A percentile compares a stretch with the other conserved stretches of the same genome.
These are phyloP conservation scores for Ridgeia piscesae DNA, from an alignment of 1,140 invertebrate species.

Conservation along the genomic window DNA sequence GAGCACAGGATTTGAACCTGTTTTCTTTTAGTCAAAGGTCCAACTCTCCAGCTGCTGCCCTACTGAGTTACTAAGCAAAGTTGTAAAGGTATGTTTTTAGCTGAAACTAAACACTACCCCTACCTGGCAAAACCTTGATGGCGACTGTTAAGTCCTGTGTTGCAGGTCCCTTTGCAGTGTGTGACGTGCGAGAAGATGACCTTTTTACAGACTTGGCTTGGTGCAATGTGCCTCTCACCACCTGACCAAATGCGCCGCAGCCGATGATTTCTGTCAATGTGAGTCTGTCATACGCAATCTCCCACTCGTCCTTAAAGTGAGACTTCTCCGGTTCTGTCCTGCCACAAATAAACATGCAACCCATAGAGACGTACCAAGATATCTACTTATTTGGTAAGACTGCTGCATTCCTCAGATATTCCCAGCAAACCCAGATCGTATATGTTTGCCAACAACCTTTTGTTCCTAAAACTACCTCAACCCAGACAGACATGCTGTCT, in stretches of 20 bases:
- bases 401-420: too few relatives aligned
- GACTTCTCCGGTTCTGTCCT: not conserved
- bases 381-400: too few relatives aligned
- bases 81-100: too few relatives aligned
- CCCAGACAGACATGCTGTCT: too few relatives aligned
- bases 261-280: not conserved
- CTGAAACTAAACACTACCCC: too few relatives aligned
- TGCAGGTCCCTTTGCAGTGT: not conserved
- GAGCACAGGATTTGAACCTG: too few relatives aligned
- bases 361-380: not conserved
- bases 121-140: conserved; percentile 5
- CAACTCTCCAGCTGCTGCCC: too few relatives aligned
- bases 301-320: not conserved
- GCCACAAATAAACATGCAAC: not conserved
- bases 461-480: too few relatives aligned
- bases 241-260: conserved; percentile 10
- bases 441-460: too few relatives aligned
- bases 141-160: not conserved
- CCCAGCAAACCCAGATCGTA: too few relatives aligned
- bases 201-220: not conserved
- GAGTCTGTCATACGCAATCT: not conserved
- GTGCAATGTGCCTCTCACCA: not conserved
- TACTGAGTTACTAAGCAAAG: too few relatives aligned
- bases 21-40: too few relatives aligned
- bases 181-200: not conserved